A percentile compares a stretch with the other conserved stretches of the same genome.
Evolutionary conservation across 2,797 vertebrate species (phyloP).

Genomic region (Fratercula arctica): DNA sequence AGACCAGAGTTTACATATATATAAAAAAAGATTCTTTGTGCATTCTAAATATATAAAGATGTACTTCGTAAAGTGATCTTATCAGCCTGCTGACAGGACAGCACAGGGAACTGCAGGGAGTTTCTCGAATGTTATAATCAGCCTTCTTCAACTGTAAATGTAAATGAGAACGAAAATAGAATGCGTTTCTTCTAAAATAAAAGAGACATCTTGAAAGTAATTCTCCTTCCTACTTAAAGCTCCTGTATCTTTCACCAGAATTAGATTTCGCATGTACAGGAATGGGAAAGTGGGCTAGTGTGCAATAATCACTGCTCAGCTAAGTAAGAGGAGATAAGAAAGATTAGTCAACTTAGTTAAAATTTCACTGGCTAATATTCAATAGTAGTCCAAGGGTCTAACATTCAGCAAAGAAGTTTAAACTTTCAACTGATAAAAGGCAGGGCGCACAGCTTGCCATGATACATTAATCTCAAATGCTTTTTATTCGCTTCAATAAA

Average conservation of each 20-base stretch:
- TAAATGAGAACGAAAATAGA: neutral
- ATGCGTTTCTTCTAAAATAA: neutral
- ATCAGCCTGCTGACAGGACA: neutral
- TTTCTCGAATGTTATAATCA: neutral
- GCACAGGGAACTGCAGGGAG: neutral
- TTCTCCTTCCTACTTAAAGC: neutral
- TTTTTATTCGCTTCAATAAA: neutral
- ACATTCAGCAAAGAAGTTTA: neutral
- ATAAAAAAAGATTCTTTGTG: neutral
- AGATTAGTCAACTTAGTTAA: constrained; percentile 45
- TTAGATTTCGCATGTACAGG: neutral
- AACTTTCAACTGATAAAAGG: constrained; percentile 56
- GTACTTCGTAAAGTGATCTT: neutral
- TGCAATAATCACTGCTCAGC: neutral
- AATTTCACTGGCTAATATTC: constrained; percentile 40
- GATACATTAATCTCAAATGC: neutral
- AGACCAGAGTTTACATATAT: neutral
- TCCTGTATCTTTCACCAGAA: neutral
- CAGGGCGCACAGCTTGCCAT: neutral
- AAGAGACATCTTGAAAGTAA: neutral
- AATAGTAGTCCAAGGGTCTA: constrained; percentile 44
- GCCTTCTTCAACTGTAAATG: neutral
- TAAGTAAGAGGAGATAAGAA: constrained; percentile 32
- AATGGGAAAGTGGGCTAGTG: neutral
- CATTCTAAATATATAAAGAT: neutral